These are phyloP conservation scores for Nannoperca obscura DNA, from an alignment of 2,797 vertebrate genomes.

Conservation along the genomic window DNA sequence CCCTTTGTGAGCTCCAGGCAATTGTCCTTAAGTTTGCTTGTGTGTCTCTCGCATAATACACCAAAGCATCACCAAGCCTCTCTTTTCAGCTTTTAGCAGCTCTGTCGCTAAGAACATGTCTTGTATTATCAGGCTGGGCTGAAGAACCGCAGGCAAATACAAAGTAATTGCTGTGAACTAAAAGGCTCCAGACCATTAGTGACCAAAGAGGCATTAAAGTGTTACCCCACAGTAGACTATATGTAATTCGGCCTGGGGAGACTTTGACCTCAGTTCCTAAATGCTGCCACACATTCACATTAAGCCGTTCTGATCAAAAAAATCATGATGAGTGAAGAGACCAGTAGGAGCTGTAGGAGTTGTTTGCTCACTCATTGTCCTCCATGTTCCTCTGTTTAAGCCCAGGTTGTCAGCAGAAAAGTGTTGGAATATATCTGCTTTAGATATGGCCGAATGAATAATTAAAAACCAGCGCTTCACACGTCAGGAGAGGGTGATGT, in stretches of 20 bases:
- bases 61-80: not conserved
- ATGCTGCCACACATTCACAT: slow-evolving; percentile 16
- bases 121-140: not conserved
- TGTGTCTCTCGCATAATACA: slow-evolving; percentile 9
- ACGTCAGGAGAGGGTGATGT: slow-evolving; percentile 74
- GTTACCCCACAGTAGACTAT: slow-evolving; percentile 22
- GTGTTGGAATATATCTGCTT: slow-evolving; percentile 74
- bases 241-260: slow-evolving; percentile 22
- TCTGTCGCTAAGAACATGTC: slow-evolving; percentile 4
- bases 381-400: slow-evolving; percentile 59
- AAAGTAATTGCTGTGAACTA: slow-evolving; percentile 42
- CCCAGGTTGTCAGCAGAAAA: slow-evolving; percentile 73
- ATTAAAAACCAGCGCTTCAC: slow-evolving; percentile 80
- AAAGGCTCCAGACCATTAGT: slow-evolving; percentile 48
- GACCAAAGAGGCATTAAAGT: slow-evolving; percentile 49
- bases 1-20: slow-evolving; percentile 2
- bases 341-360: slow-evolving; percentile 32
- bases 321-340: slow-evolving; percentile 54
- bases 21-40: slow-evolving; percentile 9
- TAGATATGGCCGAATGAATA: slow-evolving; percentile 79
- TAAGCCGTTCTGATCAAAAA: not conserved
- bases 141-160: slow-evolving; percentile 43
- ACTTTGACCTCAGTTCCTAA: slow-evolving; percentile 28
- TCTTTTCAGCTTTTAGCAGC: slow-evolving; percentile 11
- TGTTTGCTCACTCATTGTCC: slow-evolving; percentile 63